Base-by-base conservation (phyloP, 2,113 vertebrate species). In the Myxocyprinus asiaticus region DNA sequence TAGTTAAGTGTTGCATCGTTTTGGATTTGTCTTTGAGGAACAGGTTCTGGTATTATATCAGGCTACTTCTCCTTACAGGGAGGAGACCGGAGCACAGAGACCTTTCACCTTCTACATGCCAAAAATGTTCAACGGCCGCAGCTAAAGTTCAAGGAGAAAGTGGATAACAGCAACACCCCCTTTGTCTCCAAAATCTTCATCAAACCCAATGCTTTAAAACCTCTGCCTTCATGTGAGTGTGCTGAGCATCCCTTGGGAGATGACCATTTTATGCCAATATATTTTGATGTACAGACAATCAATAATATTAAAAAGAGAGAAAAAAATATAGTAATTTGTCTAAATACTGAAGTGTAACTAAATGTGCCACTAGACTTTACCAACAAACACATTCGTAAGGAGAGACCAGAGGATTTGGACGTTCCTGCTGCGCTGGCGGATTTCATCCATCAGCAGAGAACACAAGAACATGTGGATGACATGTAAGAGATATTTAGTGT, bases 161-260 rank as follows among this genome's bases (percentile, higher is more conserved):
- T 98, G 2, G 97, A 99, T 89, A 99, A 99, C 88, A 97, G 95
- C 88, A 99, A 99, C 88, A 97, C 95, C 0, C 98, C 98, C 0
- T 98, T 98, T 80, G 85, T 96, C 62, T 94, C 97, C 53, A 98
- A 96, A 85, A 93, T 99, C 86, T 98, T 96, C 84, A 81, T 96
- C 80, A 99, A 99, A 83, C 97, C 98, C 78, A 98, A 99, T 47
- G 96, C 96, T 33, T 58, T 90, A 82, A 98, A 96, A 77, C 92
- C 96, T 2, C 93, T 99, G 81, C 93, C 98, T 1, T 92, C 93
- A 84, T 95, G 98, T 98, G 90, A 92, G 93, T 83, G 14, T 9
- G 3, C 9, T 33, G 8, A 50, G 62, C 10, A 4, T 4, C 7
- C 45, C 22, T 15, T 58, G 2, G 3, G 9, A 11, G 9, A 51